These are phyloP conservation scores for Heliothis virescens DNA, from an alignment of 1,140 invertebrate genomes.

Conservation along the genomic window DNA sequence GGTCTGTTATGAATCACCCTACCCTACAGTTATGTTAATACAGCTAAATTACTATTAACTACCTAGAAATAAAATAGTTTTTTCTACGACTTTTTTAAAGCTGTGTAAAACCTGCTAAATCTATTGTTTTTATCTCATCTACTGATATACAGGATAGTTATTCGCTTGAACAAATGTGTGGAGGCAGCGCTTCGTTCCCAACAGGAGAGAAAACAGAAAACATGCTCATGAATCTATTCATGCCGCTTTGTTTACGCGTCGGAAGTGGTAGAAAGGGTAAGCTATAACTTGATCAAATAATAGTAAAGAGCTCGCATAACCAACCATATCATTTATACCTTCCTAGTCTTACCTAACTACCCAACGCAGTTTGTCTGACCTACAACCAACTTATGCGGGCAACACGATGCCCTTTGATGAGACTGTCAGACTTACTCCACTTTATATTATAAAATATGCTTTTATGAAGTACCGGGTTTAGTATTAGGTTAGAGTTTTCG, in stretches of 20 bases:
- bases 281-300: background rate
- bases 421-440: too few relatives aligned
- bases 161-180: constrained; percentile 97
- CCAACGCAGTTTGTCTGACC: too few relatives aligned
- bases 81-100: background rate
- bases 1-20: too few relatives aligned
- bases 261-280: constrained; percentile 96
- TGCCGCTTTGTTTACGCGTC: constrained; percentile 97
- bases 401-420: background rate
- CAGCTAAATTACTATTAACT: too few relatives aligned
- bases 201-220: constrained; percentile 97
- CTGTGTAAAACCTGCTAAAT: too few relatives aligned
- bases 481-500: too few relatives aligned
- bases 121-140: constrained; percentile 7
- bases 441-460: too few relatives aligned
- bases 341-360: too few relatives aligned
- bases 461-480: too few relatives aligned
- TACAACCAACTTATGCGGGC: background rate
- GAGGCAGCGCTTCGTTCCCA: constrained; percentile 94
- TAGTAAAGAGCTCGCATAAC: too few relatives aligned
- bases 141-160: constrained; percentile 91
- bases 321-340: too few relatives aligned
- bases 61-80: too few relatives aligned
- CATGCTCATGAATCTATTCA: constrained; percentile 97
- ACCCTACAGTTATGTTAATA: background rate